Percentiles rank a stretch among this genome's conserved stretches.
Evolutionary conservation across 92 coral and sea anemone species (phyloP).

Genomic region (Bergia puertoricense): DNA sequence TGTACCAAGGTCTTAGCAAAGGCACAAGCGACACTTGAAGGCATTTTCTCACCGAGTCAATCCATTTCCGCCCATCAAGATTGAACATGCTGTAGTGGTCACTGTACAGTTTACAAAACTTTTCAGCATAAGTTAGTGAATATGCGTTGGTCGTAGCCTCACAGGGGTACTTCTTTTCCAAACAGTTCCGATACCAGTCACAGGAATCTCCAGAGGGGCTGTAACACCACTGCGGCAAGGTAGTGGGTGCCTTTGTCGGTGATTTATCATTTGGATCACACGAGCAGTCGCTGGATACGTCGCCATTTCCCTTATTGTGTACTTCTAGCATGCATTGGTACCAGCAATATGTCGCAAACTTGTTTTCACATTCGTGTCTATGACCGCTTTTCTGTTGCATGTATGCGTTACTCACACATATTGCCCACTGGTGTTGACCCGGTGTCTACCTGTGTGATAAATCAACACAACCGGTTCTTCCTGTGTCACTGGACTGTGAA

Average conservation of each 20-base stretch:
- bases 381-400: not conserved
- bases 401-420: constrained; percentile 26
- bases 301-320: constrained; percentile 3
- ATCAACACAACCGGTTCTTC: constrained; percentile 2
- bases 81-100: constrained; percentile 30
- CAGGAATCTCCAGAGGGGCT: constrained; percentile 61
- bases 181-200: constrained; percentile 67
- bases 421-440: constrained; percentile 42
- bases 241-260: constrained; percentile 23
- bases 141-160: constrained; percentile 45
- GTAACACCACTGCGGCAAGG: constrained; percentile 40
- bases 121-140: constrained; percentile 61
- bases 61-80: constrained; percentile 51
- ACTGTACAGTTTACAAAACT: constrained; percentile 52
- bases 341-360: constrained; percentile 30
- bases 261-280: constrained; percentile 36
- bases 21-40: constrained; percentile 67
- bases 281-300: constrained; percentile 42
- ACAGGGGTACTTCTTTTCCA: constrained; percentile 63
- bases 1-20: constrained; percentile 34
- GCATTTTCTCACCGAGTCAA: constrained; percentile 61
- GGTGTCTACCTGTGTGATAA: not conserved
- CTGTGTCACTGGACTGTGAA: not conserved
- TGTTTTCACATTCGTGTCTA: not conserved
- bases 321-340: constrained; percentile 55